Evolutionary conservation across 2,113 vertebrate genomes (phyloP).

Genomic region (Sakesphorus luctuosus): DNA sequence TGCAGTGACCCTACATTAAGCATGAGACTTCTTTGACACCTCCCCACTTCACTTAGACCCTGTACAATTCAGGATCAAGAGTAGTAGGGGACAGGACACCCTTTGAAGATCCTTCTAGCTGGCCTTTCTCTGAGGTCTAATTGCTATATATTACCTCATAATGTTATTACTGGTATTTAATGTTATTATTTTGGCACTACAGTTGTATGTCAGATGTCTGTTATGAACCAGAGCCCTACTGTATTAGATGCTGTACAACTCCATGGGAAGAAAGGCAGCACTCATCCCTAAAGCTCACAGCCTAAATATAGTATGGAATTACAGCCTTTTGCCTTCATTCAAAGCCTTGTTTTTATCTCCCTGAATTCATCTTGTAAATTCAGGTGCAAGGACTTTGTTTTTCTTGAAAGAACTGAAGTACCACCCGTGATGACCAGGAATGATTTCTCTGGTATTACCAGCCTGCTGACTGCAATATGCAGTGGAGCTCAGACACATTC

Average conservation of each 20-base stretch:
- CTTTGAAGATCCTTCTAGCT: not conserved
- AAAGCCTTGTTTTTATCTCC: not conserved
- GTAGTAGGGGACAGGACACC: not conserved
- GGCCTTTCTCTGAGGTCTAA: not conserved
- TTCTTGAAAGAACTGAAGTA: not conserved
- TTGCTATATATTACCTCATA: not conserved
- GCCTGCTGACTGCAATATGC: not conserved
- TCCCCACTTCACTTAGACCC: not conserved
- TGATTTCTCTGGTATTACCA: not conserved
- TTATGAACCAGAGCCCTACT: not conserved
- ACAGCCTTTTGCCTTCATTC: not conserved
- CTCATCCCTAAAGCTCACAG: not conserved
- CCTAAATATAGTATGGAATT: not conserved
- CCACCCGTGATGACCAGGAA: not conserved
- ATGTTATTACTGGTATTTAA: conserved; percentile 25
- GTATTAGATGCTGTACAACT: not conserved
- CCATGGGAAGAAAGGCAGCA: not conserved
- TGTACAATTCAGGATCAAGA: not conserved
- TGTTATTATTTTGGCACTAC: not conserved
- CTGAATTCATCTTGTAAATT: not conserved
- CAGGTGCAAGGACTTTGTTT: not conserved
- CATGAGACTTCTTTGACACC: not conserved
- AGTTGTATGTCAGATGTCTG: not conserved
- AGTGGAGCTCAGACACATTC: not conserved
- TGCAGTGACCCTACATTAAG: not conserved